Evolutionary conservation across 2,113 vertebrate species (phyloP), one percentile per base, ranked within the genome.

Genomic region (Callionymus lyra): DNA sequence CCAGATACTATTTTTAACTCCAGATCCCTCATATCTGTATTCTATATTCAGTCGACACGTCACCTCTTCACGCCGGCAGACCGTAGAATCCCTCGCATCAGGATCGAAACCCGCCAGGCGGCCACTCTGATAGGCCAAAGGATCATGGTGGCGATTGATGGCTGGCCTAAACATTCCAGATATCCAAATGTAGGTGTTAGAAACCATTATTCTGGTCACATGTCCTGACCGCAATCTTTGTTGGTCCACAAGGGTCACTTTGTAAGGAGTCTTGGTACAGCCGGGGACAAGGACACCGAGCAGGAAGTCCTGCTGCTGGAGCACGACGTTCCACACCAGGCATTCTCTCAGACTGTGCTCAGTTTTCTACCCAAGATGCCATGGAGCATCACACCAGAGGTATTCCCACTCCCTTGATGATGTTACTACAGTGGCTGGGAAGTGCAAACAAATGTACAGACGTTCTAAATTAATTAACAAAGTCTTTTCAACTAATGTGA

Each of bases 51-150:
- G 94, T 88, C 94, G 40, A 91, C 91, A 19, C 86, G 90, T 6
- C 95, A 99, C 73, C 87, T 99, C 38, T 99, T 97, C 71, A 97
- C 92, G 5, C 93, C 95, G 34, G 93, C 95, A 50, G 95, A 98
- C 73, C 88, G 88, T 5, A 86, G 89, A 50, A 89, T 99, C 47
- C 95, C 94, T 70, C 89, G 91, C 36, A 92, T 99, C 79, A 90
- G 92, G 16, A 94, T 98, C 53, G 93, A 98, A 84, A 99, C 95
- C 0, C 90, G 94, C 5, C 94, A 98, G 60, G 80, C 94, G 2
- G 73, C 90, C 38, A 52, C 76, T 0, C 69, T 99, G 64, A 87
- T 86, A 38, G 92, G 91, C 34, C 90, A 90, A 50, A 92, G 92
- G 78, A 98, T 99, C 68, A 90, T 99, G 68, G 94, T 99, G 69